Conservation (phyloP, 2,888 invertebrate species). For the Netelia virgata region DNA sequence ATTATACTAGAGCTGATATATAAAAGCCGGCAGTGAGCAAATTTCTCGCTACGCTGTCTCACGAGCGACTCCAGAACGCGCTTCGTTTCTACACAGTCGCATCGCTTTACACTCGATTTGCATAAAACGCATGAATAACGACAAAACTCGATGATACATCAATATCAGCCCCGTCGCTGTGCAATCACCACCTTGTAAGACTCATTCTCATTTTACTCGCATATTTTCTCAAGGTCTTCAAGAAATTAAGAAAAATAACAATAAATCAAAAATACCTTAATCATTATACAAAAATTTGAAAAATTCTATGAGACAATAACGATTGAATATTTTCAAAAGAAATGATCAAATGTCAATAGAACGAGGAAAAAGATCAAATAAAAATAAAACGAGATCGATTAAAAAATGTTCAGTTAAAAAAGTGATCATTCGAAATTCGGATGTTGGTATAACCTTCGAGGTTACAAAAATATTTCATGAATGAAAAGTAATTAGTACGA, state of each 20-base stretch:
- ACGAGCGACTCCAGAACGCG: conserved; percentile 55
- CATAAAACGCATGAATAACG: conserved; percentile 62
- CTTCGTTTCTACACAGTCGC: conserved; percentile 25
- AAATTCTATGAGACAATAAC: too few species aligned
- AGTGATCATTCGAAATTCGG: neutral
- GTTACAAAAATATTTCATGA: neutral
- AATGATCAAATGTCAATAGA: too few species aligned
- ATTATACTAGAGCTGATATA: conserved; percentile 55
- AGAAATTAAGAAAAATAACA: neutral
- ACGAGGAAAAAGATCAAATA: too few species aligned
- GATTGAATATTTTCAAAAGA: too few species aligned
- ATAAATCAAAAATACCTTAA: neutral
- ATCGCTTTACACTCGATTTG: conserved; percentile 54
- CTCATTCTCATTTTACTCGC: neutral
- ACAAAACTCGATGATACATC: conserved; percentile 51
- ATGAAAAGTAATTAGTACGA: neutral
- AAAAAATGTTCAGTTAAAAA: neutral
- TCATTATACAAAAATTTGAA: neutral
- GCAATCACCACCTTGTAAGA: conserved; percentile 34
- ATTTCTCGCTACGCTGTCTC: conserved; percentile 30
- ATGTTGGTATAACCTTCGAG: neutral
- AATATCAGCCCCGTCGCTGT: conserved; percentile 21
- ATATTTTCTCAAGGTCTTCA: neutral
- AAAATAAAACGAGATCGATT: neutral
- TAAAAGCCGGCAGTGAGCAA: conserved; percentile 38